phyloP scores from a whole-genome alignment of 2,113 vertebrate species.

The Parotia lawesii region DNA sequence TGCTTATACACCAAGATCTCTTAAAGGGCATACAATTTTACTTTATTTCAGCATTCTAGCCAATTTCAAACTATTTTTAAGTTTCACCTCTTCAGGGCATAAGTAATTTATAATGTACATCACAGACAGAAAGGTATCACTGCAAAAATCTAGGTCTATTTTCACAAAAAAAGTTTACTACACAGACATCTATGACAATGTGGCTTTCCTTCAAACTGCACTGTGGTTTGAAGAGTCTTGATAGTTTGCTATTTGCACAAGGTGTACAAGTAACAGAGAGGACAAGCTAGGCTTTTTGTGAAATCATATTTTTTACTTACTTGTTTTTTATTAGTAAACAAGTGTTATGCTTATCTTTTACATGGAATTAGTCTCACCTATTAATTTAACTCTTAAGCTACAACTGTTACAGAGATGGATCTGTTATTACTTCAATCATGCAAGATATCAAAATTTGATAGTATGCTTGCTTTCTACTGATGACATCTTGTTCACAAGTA shows the following conservation, averaged over 20 bases:
- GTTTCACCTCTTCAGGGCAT: background rate
- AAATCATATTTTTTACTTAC: background rate
- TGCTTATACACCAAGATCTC: background rate
- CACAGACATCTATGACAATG: background rate
- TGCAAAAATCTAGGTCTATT: background rate
- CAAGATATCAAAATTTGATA: background rate
- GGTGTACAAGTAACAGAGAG: background rate
- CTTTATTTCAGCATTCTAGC: background rate
- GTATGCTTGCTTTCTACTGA: background rate
- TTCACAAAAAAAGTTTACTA: accelerated
- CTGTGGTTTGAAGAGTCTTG: background rate
- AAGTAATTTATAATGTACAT: background rate
- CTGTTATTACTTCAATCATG: background rate
- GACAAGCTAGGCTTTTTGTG: background rate
- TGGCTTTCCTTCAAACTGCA: background rate
- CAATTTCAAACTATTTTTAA: background rate
- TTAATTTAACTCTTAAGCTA: background rate
- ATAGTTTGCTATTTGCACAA: background rate
- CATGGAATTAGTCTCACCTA: background rate
- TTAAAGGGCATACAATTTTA: background rate
- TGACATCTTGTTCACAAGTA: background rate
- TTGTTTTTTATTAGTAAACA: background rate
- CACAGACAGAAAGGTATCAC: background rate
- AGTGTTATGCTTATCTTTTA: background rate
- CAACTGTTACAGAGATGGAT: background rate